Evolutionary conservation across 1,140 invertebrate genomes (phyloP).

Genomic region (Araneus ventricosus): DNA sequence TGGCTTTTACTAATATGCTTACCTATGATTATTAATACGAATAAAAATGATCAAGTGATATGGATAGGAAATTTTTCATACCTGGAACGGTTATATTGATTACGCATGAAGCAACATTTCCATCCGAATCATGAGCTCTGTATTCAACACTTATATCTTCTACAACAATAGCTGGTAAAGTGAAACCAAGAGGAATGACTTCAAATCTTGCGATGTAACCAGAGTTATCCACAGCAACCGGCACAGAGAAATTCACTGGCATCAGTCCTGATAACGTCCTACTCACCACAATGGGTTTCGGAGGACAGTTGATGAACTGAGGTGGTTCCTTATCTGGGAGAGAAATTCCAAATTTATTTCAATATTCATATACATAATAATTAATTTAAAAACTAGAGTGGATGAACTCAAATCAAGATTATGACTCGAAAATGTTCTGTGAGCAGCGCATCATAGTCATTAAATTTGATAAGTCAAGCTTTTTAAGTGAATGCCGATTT

Average conservation of each 20-base stretch:
- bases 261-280: slow-evolving; percentile 91
- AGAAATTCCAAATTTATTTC: no score
- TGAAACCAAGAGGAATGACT: slow-evolving; percentile 94
- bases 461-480: no score
- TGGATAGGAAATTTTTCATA: slow-evolving; percentile 76
- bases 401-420: no score
- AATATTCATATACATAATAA: no score
- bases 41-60: neutral
- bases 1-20: no score
- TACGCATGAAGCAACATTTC: slow-evolving; percentile 97
- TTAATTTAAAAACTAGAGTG: no score
- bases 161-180: slow-evolving; percentile 92
- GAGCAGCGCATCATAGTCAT: no score
- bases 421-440: no score
- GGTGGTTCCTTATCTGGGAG: slow-evolving; percentile 94
- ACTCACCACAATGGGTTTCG: slow-evolving; percentile 93
- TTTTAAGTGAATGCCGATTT: no score
- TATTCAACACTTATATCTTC: slow-evolving; percentile 96
- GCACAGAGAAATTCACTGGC: slow-evolving; percentile 95
- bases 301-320: slow-evolving; percentile 96
- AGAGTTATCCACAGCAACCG: slow-evolving; percentile 95
- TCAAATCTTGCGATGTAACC: slow-evolving; percentile 95
- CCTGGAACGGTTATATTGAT: slow-evolving; percentile 95
- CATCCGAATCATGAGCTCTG: slow-evolving; percentile 97
- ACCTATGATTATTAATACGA: no score